A percentile compares a stretch with the other conserved stretches of the same genome.
Conservation (phyloP, 2,888 invertebrate genomes). For the Onthophagus sagittarius region DNA sequence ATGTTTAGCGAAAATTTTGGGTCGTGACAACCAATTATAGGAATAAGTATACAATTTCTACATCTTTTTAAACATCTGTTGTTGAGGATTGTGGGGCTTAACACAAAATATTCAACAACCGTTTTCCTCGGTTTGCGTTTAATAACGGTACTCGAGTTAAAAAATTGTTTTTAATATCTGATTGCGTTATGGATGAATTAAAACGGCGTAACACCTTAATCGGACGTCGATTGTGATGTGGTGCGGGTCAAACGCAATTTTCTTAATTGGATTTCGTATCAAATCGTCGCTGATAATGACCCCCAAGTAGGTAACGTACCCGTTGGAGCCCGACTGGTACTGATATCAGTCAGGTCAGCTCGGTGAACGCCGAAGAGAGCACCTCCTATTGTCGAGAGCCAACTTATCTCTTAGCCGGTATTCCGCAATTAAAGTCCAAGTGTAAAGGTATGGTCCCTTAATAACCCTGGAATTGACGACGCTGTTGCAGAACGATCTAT, state of each 20-base stretch:
- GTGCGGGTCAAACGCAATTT: conserved; percentile 8
- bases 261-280: conserved; percentile 13
- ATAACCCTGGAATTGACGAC: not conserved
- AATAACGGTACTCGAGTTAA: not conserved
- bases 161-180: not conserved
- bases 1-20: not conserved
- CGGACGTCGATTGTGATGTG: conserved; percentile 1
- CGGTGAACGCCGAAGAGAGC: not conserved
- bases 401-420: not conserved
- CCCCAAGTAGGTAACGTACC: not conserved
- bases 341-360: not conserved
- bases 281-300: not conserved
- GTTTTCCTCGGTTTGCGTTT: not conserved
- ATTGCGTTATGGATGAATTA: conserved; percentile 12
- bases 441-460: not conserved
- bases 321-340: not conserved
- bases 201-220: conserved; percentile 2
- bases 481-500: not conserved
- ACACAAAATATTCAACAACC: not conserved
- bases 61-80: not conserved
- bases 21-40: not conserved
- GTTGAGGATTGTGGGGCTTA: too few relatives aligned
- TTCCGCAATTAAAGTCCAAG: not conserved
- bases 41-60: not conserved
- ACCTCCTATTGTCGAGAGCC: not conserved